phyloP scores from a whole-genome alignment of 2,113 vertebrate genomes.

The Heterochromis multidens region DNA sequence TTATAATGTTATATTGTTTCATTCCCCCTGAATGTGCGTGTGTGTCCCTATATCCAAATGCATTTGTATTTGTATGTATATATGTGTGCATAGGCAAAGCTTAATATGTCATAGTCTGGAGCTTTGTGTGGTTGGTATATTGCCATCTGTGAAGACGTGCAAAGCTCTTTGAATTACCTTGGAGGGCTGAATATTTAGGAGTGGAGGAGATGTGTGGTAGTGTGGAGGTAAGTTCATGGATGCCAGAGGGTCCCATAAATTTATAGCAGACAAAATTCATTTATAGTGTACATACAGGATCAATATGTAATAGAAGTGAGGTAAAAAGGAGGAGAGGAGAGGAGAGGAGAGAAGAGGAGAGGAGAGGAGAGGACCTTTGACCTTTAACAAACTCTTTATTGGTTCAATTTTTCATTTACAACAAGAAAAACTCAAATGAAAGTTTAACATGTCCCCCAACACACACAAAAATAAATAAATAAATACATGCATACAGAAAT shows the following conservation, averaged over 20 bases:
- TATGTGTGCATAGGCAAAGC: neutral
- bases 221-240: slow-evolving; percentile 19
- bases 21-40: neutral
- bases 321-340: neutral
- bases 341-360: neutral
- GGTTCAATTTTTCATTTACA: neutral
- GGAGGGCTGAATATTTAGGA: slow-evolving; percentile 39
- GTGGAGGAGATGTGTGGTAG: neutral
- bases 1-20: slow-evolving; percentile 56
- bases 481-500: neutral
- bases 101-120: slow-evolving; percentile 24
- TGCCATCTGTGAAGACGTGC: slow-evolving; percentile 14
- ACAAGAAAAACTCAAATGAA: neutral
- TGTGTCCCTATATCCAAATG: neutral
- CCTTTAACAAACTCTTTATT: neutral
- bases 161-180: slow-evolving; percentile 18
- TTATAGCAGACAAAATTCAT: slow-evolving; percentile 37
- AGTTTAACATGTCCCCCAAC: neutral
- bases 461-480: neutral
- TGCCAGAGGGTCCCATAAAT: slow-evolving; percentile 44
- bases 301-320: slow-evolving; percentile 34
- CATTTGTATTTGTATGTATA: neutral
- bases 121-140: slow-evolving; percentile 28
- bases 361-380: neutral
- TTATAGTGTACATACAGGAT: slow-evolving; percentile 39